phyloP scores from a whole-genome alignment of 2,797 vertebrate species.

The Enteromius fasciolatus region DNA sequence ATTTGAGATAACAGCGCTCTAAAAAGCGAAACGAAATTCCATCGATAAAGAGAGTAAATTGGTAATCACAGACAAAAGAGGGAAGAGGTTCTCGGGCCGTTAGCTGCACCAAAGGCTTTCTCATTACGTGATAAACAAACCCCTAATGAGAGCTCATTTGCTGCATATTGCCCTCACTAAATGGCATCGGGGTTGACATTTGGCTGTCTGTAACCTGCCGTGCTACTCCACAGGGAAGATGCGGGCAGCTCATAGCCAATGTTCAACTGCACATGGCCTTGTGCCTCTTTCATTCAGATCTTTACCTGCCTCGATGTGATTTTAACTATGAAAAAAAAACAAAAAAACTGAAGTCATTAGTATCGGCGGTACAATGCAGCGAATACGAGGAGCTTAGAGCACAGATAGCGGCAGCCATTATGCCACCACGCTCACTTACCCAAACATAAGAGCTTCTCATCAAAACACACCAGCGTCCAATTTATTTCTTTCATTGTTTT shows the following conservation, averaged over 20 bases:
- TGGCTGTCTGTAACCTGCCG: slow-evolving; percentile 56
- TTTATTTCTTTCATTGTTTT: slow-evolving; percentile 25
- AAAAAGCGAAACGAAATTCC: slow-evolving; percentile 41
- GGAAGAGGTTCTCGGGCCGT: slow-evolving; percentile 47
- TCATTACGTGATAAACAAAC: slow-evolving; percentile 68
- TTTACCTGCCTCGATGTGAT: background rate
- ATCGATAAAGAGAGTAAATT: slow-evolving; percentile 30
- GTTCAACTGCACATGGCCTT: slow-evolving; percentile 20
- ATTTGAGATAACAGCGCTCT: slow-evolving; percentile 17
- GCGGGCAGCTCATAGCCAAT: slow-evolving; percentile 37
- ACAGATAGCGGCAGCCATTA: slow-evolving; percentile 29
- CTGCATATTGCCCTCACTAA: slow-evolving; percentile 62
- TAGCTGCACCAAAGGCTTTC: slow-evolving; percentile 63
- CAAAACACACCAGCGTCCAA: slow-evolving; percentile 17
- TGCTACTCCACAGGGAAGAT: slow-evolving; percentile 40
- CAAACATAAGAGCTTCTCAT: slow-evolving; percentile 34
- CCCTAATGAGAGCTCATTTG: slow-evolving; percentile 70
- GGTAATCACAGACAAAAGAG: slow-evolving; percentile 49
- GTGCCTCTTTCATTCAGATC: slow-evolving; percentile 6
- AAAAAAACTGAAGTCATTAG: slow-evolving; percentile 13
- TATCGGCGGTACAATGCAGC: slow-evolving; percentile 14
- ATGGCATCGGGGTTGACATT: slow-evolving; percentile 64
- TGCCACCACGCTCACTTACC: slow-evolving; percentile 38
- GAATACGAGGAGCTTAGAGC: slow-evolving; percentile 33
- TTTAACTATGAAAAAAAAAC: background rate